These are phyloP conservation scores for Epistrophe eligans DNA, from an alignment of 2,888 invertebrate species.

Conservation along the genomic window DNA sequence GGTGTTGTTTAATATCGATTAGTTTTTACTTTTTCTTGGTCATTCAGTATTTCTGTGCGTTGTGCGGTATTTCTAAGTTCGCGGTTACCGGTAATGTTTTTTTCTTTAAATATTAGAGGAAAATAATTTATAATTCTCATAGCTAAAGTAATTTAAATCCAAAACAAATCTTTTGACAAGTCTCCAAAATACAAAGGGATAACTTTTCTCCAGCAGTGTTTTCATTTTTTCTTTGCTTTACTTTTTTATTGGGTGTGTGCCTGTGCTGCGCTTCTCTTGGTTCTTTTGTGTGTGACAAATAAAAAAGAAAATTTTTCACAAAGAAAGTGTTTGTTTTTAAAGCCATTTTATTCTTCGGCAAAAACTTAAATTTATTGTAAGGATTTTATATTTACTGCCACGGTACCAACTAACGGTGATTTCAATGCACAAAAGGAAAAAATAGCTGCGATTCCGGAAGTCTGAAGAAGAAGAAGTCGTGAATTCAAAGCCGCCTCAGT, in stretches of 20 bases:
- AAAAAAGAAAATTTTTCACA: slow-evolving; percentile 46
- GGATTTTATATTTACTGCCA: slow-evolving; percentile 11
- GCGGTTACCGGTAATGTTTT: slow-evolving; percentile 46
- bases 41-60: slow-evolving; percentile 42
- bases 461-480: slow-evolving; percentile 54
- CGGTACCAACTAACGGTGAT: slow-evolving; percentile 53
- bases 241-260: slow-evolving; percentile 71
- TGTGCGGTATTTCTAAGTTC: slow-evolving; percentile 53
- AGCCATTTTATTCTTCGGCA: not conserved
- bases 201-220: slow-evolving; percentile 59
- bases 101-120: not conserved
- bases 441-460: slow-evolving; percentile 68
- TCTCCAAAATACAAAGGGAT: slow-evolving; percentile 47
- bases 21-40: slow-evolving; percentile 72
- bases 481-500: slow-evolving; percentile 7
- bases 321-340: slow-evolving; percentile 40
- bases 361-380: not conserved
- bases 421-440: slow-evolving; percentile 71
- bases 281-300: slow-evolving; percentile 54
- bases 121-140: not conserved
- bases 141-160: not conserved
- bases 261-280: slow-evolving; percentile 65
- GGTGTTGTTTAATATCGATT: slow-evolving; percentile 75
- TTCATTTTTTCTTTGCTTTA: slow-evolving; percentile 34
- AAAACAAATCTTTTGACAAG: slow-evolving; percentile 2